phyloP scores from a whole-genome alignment of 2,888 invertebrate species.

The Conistra vaccinii region DNA sequence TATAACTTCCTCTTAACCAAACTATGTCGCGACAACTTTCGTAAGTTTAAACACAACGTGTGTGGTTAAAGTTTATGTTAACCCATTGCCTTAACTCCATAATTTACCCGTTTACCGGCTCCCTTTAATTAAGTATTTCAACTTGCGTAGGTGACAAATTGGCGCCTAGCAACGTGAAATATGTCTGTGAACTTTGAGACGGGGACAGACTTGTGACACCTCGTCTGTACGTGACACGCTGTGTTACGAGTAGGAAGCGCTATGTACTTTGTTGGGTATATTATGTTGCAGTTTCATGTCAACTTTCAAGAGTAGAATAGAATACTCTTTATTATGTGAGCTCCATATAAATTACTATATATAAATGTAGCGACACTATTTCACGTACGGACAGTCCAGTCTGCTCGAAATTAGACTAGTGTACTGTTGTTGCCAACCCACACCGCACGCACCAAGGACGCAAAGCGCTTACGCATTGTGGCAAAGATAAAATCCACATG shows the following conservation, averaged over 20 bases:
- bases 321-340: no score
- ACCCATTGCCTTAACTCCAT: slow-evolving; percentile 16
- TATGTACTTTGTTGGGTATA: neutral
- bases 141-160: slow-evolving; percentile 34
- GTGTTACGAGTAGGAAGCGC: neutral
- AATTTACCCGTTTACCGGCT: slow-evolving; percentile 31
- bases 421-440: no score
- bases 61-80: slow-evolving; percentile 27
- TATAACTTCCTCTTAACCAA: neutral
- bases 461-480: no score
- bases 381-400: no score
- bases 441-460: no score
- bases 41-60: slow-evolving; percentile 14
- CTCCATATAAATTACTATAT: no score
- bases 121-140: slow-evolving; percentile 43
- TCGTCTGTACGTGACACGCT: neutral
- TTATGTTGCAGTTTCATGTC: no score
- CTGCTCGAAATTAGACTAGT: no score
- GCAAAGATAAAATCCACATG: no score
- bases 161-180: slow-evolving; percentile 21
- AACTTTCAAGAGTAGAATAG: no score
- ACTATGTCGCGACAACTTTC: slow-evolving; percentile 15
- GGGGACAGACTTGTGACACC: slow-evolving; percentile 14
- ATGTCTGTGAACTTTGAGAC: slow-evolving; percentile 9
- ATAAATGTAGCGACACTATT: no score